phyloP scores from a whole-genome alignment of 2,888 invertebrate genomes.

The Athripsodes cinereus region DNA sequence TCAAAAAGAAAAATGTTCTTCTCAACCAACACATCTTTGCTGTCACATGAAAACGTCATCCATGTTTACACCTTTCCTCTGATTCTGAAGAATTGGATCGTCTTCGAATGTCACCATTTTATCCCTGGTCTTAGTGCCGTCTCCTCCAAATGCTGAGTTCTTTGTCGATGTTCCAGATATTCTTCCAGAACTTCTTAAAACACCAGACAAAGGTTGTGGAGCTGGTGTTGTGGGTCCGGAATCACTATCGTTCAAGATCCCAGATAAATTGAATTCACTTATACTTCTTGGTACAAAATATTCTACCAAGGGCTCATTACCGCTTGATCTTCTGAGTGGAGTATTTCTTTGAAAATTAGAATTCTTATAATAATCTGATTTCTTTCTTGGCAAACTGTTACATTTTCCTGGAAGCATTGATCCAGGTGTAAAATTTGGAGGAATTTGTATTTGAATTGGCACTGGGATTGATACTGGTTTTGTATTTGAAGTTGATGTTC shows the following conservation, averaged over 20 bases:
- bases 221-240: constrained; percentile 42
- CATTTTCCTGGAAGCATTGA: constrained; percentile 42
- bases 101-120: constrained; percentile 80
- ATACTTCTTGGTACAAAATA: constrained; percentile 81
- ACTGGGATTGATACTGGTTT: constrained; percentile 21
- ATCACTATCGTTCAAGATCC: constrained; percentile 53
- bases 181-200: constrained; percentile 30
- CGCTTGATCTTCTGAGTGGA: constrained; percentile 57
- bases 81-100: constrained; percentile 48
- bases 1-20: constrained; percentile 21
- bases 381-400: constrained; percentile 52
- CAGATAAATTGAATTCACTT: constrained; percentile 74
- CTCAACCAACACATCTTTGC: constrained; percentile 26
- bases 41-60: constrained; percentile 80
- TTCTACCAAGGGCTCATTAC: constrained; percentile 62
- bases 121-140: constrained; percentile 52
- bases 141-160: constrained; percentile 34
- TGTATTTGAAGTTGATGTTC: constrained; percentile 19
- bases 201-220: constrained; percentile 34
- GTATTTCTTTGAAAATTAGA: constrained; percentile 59
- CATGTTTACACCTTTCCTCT: constrained; percentile 42
- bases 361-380: constrained; percentile 35
- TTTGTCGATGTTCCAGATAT: constrained; percentile 31
- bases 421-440: constrained; percentile 25
- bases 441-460: constrained; percentile 25